These are phyloP conservation scores for Myrmecobius fasciatus DNA, from an alignment of 2,113 vertebrate genomes.

Conservation along the genomic window DNA sequence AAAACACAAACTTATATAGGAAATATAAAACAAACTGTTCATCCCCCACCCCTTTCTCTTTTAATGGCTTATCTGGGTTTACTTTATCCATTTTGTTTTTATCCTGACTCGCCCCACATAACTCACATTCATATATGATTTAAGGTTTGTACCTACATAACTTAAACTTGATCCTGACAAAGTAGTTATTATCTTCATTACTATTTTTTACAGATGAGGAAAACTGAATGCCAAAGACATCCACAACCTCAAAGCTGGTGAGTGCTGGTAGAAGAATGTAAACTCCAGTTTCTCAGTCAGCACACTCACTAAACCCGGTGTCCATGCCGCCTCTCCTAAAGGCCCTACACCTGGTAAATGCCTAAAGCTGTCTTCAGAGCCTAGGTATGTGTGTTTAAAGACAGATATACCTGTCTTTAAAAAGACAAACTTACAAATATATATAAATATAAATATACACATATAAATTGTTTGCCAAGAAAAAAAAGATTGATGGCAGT, in stretches of 20 bases:
- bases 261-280: not conserved
- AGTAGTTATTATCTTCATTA: not conserved
- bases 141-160: not conserved
- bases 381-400: not conserved
- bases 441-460: no score
- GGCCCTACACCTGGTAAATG: not conserved
- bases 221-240: not conserved
- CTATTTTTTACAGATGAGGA: not conserved
- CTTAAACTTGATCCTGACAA: not conserved
- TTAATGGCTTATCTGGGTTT: slow-evolving; percentile 21
- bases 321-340: not conserved
- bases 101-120: not conserved
- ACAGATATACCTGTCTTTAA: not conserved
- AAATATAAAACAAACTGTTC: not conserved
- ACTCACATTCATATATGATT: not conserved
- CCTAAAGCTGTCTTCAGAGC: not conserved
- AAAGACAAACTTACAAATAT: not conserved
- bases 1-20: not conserved
- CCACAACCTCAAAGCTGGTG: not conserved
- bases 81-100: not conserved
- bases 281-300: not conserved
- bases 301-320: not conserved
- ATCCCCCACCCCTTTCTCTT: not conserved
- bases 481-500: slow-evolving; percentile 10
- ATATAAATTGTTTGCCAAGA: slow-evolving; percentile 4